These are phyloP conservation scores for Hirtodrosophila confusa DNA, from an alignment of 2,888 invertebrate species.

Conservation along the genomic window DNA sequence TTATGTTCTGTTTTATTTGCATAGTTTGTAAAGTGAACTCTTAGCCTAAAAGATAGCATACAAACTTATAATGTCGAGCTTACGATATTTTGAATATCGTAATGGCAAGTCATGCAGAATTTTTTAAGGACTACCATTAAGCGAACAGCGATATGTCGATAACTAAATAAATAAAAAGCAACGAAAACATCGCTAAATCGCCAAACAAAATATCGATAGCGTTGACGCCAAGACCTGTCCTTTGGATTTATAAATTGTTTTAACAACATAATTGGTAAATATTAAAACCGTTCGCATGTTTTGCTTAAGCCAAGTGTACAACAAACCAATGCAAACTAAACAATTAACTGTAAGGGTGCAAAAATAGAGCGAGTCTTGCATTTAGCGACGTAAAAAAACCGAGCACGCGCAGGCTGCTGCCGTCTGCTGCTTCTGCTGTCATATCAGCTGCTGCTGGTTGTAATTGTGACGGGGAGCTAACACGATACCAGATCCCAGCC, in stretches of 20 bases:
- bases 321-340: neutral
- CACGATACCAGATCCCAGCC: constrained; percentile 37
- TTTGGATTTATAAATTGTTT: constrained; percentile 40
- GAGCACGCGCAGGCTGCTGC: constrained; percentile 65
- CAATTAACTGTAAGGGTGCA: neutral
- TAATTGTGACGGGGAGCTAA: constrained; percentile 37
- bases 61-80: too few species aligned
- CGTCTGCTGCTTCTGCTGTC: constrained; percentile 37
- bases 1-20: too few species aligned
- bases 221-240: constrained; percentile 45
- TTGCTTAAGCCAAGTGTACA: neutral
- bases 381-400: constrained; percentile 46
- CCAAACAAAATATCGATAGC: constrained; percentile 42
- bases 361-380: neutral
- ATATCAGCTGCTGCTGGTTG: constrained; percentile 63
- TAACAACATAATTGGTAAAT: constrained; percentile 49
- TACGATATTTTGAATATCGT: constrained; percentile 9
- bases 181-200: constrained; percentile 30
- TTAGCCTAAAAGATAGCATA: too few species aligned
- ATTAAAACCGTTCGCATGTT: constrained; percentile 11
- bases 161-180: constrained; percentile 11
- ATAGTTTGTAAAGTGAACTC: too few species aligned
- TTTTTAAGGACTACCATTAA: constrained; percentile 9
- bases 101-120: neutral
- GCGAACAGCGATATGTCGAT: constrained; percentile 2